Base-by-base conservation (phyloP, 2,797 vertebrate genomes). In the Spinus olivaceus region DNA sequence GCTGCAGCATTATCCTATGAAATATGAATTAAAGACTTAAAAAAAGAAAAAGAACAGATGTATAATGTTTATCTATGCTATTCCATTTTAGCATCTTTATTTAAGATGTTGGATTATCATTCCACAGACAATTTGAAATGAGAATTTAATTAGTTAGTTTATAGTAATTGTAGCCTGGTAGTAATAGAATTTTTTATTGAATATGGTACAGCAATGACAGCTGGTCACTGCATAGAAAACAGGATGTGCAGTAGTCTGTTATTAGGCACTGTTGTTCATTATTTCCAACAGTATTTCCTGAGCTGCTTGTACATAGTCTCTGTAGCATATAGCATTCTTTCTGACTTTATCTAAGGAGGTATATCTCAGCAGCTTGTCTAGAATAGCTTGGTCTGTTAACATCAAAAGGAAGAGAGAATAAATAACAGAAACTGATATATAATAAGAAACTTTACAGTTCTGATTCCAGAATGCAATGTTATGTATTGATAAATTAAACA, bases 81-180 rank as follows among this genome's bases (percentile, higher is more conserved):
- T 74, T 78, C 27, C 14, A 50, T 74, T 90, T 92, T 50, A 86
- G 2, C 27, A 59, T 82, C 51, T 91, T 77, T 87, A 59, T 54
- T 54, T 91, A 86, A 86, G 25, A 81, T 22, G 8, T 28, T 77
- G 27, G 9, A 57, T 83, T 90, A 39, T 78, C 17, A 81, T 93
- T 86, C 49, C 17, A 39, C 11, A 80, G 64, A 12, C 44, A 44
- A 25, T 71, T 83, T 88, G 27, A 88, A 93, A 93, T 65, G 54
- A 74, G 53, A 27, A 83, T 81, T 90, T 92, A 95, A 91, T 92
- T 85, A 66, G 42, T 76, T 16, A 13, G 30, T 90, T 94, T 78
- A 53, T 50, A 71, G 42, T 49, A 88, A 86, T 20, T 78, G 30
- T 67, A 94, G 56, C 41, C 35, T 71, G 24, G 37, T 37, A 71